A percentile compares a stretch with the other conserved stretches of the same genome.
Conservation (phyloP, 1,140 invertebrate genomes). For the Tetramorium parvispinum region DNA sequence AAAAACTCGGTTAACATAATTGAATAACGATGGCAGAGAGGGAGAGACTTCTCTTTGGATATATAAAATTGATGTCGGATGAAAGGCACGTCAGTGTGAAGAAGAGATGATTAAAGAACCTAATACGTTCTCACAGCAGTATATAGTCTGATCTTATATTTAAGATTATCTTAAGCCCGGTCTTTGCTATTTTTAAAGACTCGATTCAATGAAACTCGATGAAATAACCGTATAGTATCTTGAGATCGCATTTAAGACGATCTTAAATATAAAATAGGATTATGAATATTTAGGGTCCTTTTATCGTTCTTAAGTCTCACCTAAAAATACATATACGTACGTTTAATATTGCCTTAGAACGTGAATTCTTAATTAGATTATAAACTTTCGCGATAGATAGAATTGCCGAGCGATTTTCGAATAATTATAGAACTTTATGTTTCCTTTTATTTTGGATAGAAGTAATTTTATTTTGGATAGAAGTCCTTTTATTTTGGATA, state of each 20-base stretch:
- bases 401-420: not conserved
- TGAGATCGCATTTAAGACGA: not conserved
- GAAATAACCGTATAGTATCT: not conserved
- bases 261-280: not conserved
- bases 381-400: not conserved
- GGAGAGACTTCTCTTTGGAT: not conserved
- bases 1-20: constrained; percentile 38
- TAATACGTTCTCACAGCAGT: not conserved
- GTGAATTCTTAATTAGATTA: not conserved
- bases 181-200: not conserved
- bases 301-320: not conserved
- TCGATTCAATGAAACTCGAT: not conserved
- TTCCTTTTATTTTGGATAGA: not conserved
- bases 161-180: not conserved
- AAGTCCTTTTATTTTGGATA: too few species aligned
- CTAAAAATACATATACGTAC: not conserved
- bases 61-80: constrained; percentile 21
- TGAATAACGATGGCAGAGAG: constrained; percentile 1
- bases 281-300: not conserved
- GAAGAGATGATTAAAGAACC: not conserved
- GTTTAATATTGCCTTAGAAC: not conserved
- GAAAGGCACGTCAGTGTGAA: not conserved
- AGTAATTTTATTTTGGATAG: too few species aligned
- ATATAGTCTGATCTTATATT: not conserved
- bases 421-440: not conserved